A percentile compares a stretch with the other conserved stretches of the same genome.
phyloP scores from a whole-genome alignment of 1,140 invertebrate genomes.

The Drosophila sturtevanti region DNA sequence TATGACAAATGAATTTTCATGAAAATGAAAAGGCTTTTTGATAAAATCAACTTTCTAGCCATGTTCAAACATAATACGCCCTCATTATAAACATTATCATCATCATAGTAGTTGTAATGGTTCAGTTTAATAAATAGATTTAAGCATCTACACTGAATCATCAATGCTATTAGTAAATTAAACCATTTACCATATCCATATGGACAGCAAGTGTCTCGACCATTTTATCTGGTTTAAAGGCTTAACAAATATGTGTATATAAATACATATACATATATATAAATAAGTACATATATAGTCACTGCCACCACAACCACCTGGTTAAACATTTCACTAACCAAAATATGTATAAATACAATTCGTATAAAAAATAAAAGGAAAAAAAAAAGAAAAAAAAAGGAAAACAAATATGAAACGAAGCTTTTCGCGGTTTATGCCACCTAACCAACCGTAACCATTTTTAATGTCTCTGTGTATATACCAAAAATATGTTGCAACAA shows the following conservation, averaged over 20 bases:
- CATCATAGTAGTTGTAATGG: too few relatives aligned
- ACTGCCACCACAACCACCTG: not conserved
- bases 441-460: slow-evolving; percentile 3
- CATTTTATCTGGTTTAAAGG: slow-evolving; percentile 3
- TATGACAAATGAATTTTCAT: too few relatives aligned
- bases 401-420: not conserved
- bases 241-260: not conserved
- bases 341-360: slow-evolving; percentile 12
- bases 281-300: not conserved
- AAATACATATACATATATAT: not conserved
- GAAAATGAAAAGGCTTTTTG: too few relatives aligned
- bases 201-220: not conserved
- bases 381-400: not conserved
- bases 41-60: too few relatives aligned
- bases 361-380: not conserved
- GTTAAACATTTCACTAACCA: slow-evolving; percentile 7
- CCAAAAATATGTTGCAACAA: not conserved
- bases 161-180: slow-evolving; percentile 3
- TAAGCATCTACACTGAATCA: not conserved
- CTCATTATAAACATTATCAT: too few relatives aligned
- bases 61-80: too few relatives aligned
- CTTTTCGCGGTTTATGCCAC: not conserved
- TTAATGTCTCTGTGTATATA: not conserved
- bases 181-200: not conserved
- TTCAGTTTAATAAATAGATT: not conserved